phyloP scores from a whole-genome alignment of 2,113 vertebrate species.

The Psittacara wagleri region DNA sequence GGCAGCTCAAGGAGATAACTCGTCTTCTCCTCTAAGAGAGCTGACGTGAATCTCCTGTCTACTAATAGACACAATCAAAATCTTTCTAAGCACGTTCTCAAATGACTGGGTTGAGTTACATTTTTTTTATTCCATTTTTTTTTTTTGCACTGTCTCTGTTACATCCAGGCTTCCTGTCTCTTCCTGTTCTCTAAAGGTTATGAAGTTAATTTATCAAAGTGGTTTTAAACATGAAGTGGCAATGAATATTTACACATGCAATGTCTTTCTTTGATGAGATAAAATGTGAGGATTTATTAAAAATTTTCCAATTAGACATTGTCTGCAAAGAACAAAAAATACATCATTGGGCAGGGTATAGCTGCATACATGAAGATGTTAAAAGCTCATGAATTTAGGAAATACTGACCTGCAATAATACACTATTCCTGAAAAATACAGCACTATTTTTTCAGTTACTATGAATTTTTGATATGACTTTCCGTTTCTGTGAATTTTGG shows the following conservation, averaged over 20 bases:
- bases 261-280: constrained; percentile 64
- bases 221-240: constrained; percentile 47
- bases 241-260: constrained; percentile 46
- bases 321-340: constrained; percentile 31
- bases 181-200: constrained; percentile 65
- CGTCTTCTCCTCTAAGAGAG: neutral
- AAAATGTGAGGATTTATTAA: constrained; percentile 60
- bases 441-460: neutral
- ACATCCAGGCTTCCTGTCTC: constrained; percentile 57
- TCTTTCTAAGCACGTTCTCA: constrained; percentile 11
- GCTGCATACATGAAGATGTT: neutral
- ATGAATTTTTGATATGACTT: neutral
- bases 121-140: constrained; percentile 11
- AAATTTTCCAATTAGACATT: constrained; percentile 53
- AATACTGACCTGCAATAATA: neutral
- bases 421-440: neutral
- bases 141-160: constrained; percentile 2
- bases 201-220: constrained; percentile 69
- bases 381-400: constrained; percentile 26
- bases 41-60: neutral
- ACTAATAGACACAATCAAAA: neutral
- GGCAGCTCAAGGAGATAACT: neutral
- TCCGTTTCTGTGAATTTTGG: neutral
- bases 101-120: neutral
- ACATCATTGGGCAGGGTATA: neutral